Percentiles rank a stretch among this genome's conserved stretches.
phyloP scores from a whole-genome alignment of 2,113 vertebrate species.

The Psephotus haematonotus region DNA sequence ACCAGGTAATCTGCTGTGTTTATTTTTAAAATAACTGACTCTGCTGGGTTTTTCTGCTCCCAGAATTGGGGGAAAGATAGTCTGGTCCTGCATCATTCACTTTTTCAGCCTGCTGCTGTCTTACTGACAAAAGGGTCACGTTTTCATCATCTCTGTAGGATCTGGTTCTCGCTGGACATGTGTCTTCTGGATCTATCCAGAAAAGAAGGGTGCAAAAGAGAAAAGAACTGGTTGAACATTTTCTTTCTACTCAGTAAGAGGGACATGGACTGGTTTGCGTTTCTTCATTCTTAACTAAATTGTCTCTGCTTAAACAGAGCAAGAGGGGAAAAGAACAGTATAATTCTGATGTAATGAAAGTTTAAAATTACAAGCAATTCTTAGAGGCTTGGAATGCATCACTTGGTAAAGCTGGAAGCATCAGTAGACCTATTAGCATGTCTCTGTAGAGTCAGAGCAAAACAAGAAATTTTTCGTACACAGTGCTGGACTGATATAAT shows the following conservation, averaged over 20 bases:
- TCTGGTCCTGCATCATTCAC: background rate
- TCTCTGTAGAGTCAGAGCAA: background rate
- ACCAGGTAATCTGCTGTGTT: background rate
- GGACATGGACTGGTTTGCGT: background rate
- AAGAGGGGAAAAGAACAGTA: background rate
- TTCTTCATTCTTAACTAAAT: background rate
- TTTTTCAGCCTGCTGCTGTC: background rate
- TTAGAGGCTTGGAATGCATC: background rate
- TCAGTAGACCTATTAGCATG: background rate
- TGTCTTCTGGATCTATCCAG: background rate
- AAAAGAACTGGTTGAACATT: background rate
- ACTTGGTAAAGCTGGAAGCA: background rate
- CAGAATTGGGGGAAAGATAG: background rate
- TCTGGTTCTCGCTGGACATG: background rate
- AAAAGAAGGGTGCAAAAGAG: background rate
- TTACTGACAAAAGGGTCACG: background rate
- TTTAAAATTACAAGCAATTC: background rate
- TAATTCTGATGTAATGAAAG: conserved; percentile 31
- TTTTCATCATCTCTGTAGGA: background rate
- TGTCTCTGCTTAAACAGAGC: background rate
- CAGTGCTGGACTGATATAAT: background rate
- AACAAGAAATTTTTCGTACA: background rate
- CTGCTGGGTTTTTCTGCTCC: background rate
- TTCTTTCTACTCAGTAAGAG: background rate
- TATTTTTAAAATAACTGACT: background rate